Evolutionary conservation across 2,888 invertebrate genomes (phyloP), one percentile per base, ranked within the genome.

Genomic region (Dryobota labecula): DNA sequence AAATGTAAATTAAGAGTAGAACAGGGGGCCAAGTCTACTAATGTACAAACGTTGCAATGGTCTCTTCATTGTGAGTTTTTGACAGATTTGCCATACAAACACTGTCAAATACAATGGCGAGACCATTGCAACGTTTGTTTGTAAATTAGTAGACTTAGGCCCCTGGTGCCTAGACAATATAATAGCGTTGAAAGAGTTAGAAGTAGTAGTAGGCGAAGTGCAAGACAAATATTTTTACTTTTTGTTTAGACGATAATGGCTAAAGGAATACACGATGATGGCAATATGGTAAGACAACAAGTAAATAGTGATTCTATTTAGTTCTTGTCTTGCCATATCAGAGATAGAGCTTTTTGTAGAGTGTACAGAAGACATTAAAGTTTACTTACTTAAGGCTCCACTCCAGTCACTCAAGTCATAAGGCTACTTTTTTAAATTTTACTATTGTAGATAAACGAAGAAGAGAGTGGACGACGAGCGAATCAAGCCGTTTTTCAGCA

Each of bases 1-100:
- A n/a, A 58, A 58, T 36, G 0, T 18, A 53, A 60, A 36, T 41
- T 53, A 20, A 43, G 53, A 63, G 45, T 71, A 51, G 11, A 43
- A 36, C 47, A 78, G 47, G n/a, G n/a, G n/a, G n/a, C n/a, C n/a
- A n/a, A n/a, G n/a, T n/a, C n/a, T n/a, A n/a, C n/a, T n/a, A n/a
- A n/a, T n/a, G n/a, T n/a, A n/a, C n/a, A n/a, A n/a, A n/a, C n/a
- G n/a, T n/a, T n/a, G n/a, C n/a, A n/a, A n/a, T n/a, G n/a, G n/a
- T n/a, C n/a, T n/a, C n/a, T n/a, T n/a, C n/a, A n/a, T n/a, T n/a
- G n/a, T n/a, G n/a, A n/a, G n/a, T n/a, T n/a, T n/a, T n/a, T n/a
- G n/a, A n/a, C n/a, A n/a, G n/a, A n/a, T n/a, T n/a, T n/a, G n/a
- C n/a, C n/a, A n/a, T n/a, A n/a, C n/a, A n/a, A n/a, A n/a, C n/a